Evolutionary conservation across 2,888 invertebrate species (phyloP), one percentile per base, ranked within the genome.

Genomic region (Papilio gigon): DNA sequence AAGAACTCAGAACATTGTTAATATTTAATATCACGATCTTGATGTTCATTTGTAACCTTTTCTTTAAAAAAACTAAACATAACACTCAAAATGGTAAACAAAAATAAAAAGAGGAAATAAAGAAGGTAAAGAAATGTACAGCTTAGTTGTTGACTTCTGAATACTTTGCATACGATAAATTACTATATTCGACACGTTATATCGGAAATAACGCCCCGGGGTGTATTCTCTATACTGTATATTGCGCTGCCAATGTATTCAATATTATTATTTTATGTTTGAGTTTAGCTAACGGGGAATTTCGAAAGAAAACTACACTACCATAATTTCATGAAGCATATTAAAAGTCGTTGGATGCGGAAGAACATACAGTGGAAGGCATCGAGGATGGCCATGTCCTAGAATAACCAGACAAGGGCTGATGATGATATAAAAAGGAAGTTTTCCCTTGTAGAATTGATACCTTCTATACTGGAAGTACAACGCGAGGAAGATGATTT

Each of bases 131-230:
- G 6, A 30, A 30, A 42, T 60, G 25, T 17, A 17, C 2, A 58
- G n/a, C n/a, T n/a, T n/a, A n/a, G 20, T 42, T 58, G 20, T 30
- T 50, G 22, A n/a, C 22, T 33, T 9, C 33, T 22, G 44, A 35
- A n/a, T 53, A 53, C 35, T 63, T 62, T 44, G 47, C 22, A 47
- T 47, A 47, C 33, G 11, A 30, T n/a, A 50, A 33, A 63, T 50
- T 50, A 14, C 12, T 33, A 63, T 20, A 20, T 47, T 47, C 62
- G 20, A 63, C 27, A n/a, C 14, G 4, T 47, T 14, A 14, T n/a
- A 53, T 53, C 2, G n/a, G 27, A n/a, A 33, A 47, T 47, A n/a
- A 11, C 22, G 35, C 63, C 22, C n/a, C 30, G 20, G 35, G 63
- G 22, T 47, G 33, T 22, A 50, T 63, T 50, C 27, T 30, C 14